Percentiles rank a stretch among this genome's conserved stretches.
Conservation (phyloP, 2,797 vertebrate genomes). For the Melanotaenia nigrans region DNA sequence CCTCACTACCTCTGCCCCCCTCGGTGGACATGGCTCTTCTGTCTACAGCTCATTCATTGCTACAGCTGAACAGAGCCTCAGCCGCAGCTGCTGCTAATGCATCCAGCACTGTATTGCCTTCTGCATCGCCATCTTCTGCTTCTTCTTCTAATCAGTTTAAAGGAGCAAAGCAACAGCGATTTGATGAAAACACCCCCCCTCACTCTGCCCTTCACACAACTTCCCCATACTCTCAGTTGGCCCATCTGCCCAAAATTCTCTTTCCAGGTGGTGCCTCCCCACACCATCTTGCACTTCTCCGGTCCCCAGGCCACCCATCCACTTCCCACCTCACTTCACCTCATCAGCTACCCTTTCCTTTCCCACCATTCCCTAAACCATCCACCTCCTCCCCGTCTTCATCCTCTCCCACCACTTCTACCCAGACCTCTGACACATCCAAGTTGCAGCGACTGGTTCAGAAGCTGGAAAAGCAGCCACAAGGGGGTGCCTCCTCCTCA, state of each 20-base stretch:
- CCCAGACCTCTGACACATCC: constrained; percentile 88
- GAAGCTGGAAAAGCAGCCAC: constrained; percentile 90
- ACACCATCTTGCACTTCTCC: constrained; percentile 82
- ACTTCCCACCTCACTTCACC: constrained; percentile 77
- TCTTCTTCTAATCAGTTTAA: constrained; percentile 79
- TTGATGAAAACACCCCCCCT: constrained; percentile 87
- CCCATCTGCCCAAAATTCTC: constrained; percentile 86
- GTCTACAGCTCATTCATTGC: constrained; percentile 85
- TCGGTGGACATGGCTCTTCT: constrained; percentile 85
- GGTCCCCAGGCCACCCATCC: constrained; percentile 70
- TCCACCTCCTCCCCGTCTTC: constrained; percentile 78
- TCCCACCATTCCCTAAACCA: constrained; percentile 84
- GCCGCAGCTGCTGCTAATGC: constrained; percentile 70
- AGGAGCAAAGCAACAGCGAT: constrained; percentile 83
- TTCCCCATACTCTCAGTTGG: constrained; percentile 83
- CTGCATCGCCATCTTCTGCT: constrained; percentile 64
- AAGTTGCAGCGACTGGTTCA: constrained; percentile 93
- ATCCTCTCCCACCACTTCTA: constrained; percentile 75
- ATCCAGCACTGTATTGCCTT: constrained; percentile 65
- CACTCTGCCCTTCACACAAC: constrained; percentile 76
- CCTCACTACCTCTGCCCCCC: constrained; percentile 84
- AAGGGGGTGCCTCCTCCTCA: constrained; percentile 49
- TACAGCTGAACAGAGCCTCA: constrained; percentile 84
- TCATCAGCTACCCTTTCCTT: constrained; percentile 83
- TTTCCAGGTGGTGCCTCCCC: constrained; percentile 81